Evolutionary conservation across 2,888 invertebrate species (phyloP).

Genomic region (Idaea straminata): DNA sequence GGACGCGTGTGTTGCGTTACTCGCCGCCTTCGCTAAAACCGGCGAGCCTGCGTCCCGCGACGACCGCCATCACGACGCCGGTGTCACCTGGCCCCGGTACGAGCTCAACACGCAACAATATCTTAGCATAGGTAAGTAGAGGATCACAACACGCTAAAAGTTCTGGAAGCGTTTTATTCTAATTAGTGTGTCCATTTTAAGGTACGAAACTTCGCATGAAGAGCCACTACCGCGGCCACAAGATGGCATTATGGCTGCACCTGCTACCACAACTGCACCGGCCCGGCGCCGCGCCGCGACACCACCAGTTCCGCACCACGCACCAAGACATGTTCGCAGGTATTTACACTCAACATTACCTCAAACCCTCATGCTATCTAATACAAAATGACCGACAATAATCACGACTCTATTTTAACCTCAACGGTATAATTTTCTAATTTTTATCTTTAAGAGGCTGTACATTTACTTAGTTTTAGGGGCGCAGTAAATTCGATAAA

Average conservation of each 20-base stretch:
- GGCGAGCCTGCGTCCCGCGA: conserved; percentile 82
- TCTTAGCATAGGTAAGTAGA: conserved; percentile 85
- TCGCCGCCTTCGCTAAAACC: conserved; percentile 90
- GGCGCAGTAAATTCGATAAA: too few relatives aligned
- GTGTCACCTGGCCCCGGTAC: conserved; percentile 88
- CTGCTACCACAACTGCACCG: conserved; percentile 91
- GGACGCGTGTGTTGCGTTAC: conserved; percentile 85
- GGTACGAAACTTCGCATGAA: conserved; percentile 84
- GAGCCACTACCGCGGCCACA: conserved; percentile 93
- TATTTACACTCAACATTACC: conserved; percentile 39
- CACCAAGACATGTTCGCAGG: conserved; percentile 88
- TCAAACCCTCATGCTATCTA: not conserved
- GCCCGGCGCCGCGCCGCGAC: conserved; percentile 83
- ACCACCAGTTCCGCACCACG: conserved; percentile 86
- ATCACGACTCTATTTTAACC: not conserved
- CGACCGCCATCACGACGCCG: conserved; percentile 79
- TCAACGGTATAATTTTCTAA: too few relatives aligned
- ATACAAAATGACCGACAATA: not conserved
- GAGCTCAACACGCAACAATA: conserved; percentile 89
- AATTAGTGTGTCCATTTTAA: conserved; percentile 2
- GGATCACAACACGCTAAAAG: not conserved
- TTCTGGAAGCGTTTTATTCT: not conserved
- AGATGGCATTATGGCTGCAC: conserved; percentile 94
- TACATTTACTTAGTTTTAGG: not conserved
- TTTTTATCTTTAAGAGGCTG: not conserved